phyloP scores from a whole-genome alignment of 2,888 invertebrate genomes.

The Morpho helenor region DNA sequence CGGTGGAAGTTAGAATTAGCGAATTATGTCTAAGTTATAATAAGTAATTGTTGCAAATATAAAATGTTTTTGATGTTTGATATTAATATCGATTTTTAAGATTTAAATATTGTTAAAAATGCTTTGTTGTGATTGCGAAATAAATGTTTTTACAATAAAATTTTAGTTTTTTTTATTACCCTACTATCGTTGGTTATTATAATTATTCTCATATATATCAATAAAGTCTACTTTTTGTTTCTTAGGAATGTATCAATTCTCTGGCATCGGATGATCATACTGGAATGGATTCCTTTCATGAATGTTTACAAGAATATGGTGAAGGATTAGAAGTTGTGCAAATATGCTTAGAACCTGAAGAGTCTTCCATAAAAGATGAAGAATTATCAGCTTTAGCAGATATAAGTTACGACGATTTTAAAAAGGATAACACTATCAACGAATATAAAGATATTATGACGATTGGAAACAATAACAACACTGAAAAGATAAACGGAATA shows the following conservation, averaged over 20 bases:
- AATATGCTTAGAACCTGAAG: constrained; percentile 81
- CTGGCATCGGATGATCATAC: constrained; percentile 81
- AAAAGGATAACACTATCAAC: constrained; percentile 36
- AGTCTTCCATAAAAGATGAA: constrained; percentile 74
- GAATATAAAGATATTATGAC: constrained; percentile 28
- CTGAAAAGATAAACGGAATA: constrained; percentile 49
- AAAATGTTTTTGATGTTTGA: constrained; percentile 23
- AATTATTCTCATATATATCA: neutral
- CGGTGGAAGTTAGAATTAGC: neutral
- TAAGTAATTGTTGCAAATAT: constrained; percentile 20
- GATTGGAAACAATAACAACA: constrained; percentile 36
- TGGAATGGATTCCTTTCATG: constrained; percentile 82
- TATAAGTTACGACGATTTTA: constrained; percentile 63
- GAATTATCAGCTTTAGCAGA: constrained; percentile 68
- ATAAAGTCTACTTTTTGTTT: constrained; percentile 26
- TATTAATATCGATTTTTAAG: constrained; percentile 16
- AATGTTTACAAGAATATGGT: constrained; percentile 82
- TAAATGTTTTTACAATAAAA: constrained; percentile 41
- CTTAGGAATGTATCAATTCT: constrained; percentile 75
- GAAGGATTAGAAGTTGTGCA: constrained; percentile 81
- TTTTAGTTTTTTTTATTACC: constrained; percentile 29
- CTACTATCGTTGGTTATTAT: neutral
- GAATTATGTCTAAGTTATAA: neutral
- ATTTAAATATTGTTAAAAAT: constrained; percentile 28
- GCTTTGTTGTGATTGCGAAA: constrained; percentile 55